Evolutionary conservation across 2,888 invertebrate genomes (phyloP).

Genomic region (Drosophila maculinotata): DNA sequence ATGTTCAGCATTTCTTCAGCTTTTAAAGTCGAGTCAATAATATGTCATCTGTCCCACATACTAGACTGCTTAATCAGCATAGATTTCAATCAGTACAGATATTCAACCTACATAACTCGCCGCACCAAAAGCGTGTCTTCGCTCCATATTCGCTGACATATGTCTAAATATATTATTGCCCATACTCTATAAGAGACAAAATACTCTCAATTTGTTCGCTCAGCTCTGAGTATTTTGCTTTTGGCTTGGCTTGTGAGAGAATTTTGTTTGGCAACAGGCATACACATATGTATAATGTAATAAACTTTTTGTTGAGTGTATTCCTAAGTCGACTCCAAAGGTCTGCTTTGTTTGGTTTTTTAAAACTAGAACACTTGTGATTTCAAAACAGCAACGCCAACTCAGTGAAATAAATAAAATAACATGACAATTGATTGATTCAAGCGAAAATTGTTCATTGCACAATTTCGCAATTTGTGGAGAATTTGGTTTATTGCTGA

Average conservation of each 20-base stretch:
- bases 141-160: constrained; percentile 35
- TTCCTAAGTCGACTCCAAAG: constrained; percentile 1
- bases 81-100: constrained; percentile 14
- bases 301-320: constrained; percentile 16
- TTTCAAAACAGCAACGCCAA: constrained; percentile 28
- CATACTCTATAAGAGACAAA: constrained; percentile 8
- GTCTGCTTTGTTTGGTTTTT: background rate
- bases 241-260: no score
- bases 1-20: constrained; percentile 9
- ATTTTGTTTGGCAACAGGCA: no score
- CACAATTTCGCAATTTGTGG: constrained; percentile 22
- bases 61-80: constrained; percentile 30
- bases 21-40: constrained; percentile 11
- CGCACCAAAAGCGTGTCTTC: constrained; percentile 6
- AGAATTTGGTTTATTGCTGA: constrained; percentile 43
- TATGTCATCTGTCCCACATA: constrained; percentile 24
- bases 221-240: background rate
- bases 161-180: constrained; percentile 17
- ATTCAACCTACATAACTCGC: constrained; percentile 10
- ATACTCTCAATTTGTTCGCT: background rate
- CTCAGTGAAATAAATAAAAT: constrained; percentile 2
- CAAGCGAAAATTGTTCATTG: constrained; percentile 38
- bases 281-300: no score
- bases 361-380: constrained; percentile 32
- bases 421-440: constrained; percentile 29